Conservation (phyloP, 1,140 invertebrate species). For the Oreohelix idahoensis region DNA sequence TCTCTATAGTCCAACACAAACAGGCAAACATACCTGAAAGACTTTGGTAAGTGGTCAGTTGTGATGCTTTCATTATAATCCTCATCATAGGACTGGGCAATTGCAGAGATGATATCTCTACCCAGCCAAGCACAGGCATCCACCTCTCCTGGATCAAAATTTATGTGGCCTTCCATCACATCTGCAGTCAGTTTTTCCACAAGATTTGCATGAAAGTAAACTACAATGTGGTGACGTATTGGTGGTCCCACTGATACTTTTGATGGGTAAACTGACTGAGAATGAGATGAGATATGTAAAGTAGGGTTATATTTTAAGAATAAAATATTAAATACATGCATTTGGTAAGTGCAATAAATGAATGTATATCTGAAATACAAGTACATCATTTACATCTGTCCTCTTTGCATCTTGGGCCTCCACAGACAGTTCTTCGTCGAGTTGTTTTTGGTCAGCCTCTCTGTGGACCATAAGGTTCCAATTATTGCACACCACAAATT, state of each 20-base stretch:
- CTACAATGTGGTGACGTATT: constrained; percentile 70
- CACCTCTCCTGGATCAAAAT: constrained; percentile 52
- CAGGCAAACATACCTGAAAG: constrained; percentile 38
- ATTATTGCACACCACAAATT: no score
- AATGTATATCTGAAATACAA: no score
- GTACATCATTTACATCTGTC: no score
- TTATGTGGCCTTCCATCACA: constrained; percentile 44
- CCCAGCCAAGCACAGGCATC: constrained; percentile 53
- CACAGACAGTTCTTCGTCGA: no score
- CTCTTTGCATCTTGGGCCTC: no score
- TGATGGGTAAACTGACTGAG: constrained; percentile 67
- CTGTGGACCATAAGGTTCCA: no score
- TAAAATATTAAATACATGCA: no score
- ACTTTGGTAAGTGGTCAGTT: constrained; percentile 20
- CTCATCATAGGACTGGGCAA: constrained; percentile 49
- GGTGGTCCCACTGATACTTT: constrained; percentile 64
- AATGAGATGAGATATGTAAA: neutral
- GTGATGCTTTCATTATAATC: constrained; percentile 14
- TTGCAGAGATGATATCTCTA: constrained; percentile 40
- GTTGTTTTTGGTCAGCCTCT: no score
- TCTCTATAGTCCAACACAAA: neutral
- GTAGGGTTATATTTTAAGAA: no score
- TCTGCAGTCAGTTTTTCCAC: constrained; percentile 44
- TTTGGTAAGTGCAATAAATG: no score
- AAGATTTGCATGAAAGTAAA: constrained; percentile 64